These are phyloP conservation scores for Uloborus plumipes DNA, from an alignment of 2,888 invertebrate genomes.

Conservation along the genomic window DNA sequence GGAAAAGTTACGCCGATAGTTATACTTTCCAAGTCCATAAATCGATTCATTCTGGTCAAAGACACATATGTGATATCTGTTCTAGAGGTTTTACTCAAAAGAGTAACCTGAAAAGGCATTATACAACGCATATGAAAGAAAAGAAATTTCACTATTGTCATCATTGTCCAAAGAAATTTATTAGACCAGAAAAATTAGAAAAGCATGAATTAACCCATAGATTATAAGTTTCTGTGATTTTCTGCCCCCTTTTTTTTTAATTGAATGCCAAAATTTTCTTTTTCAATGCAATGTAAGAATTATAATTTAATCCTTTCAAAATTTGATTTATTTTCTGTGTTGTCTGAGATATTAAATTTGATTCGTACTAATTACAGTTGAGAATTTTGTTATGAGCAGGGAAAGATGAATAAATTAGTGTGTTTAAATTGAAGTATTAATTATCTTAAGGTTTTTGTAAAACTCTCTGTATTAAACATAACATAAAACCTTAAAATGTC, in stretches of 20 bases:
- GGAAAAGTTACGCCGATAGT: slow-evolving; percentile 55
- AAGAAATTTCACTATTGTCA: slow-evolving; percentile 49
- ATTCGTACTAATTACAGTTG: too few relatives aligned
- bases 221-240: too few relatives aligned
- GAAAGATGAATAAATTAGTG: too few relatives aligned
- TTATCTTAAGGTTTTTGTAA: too few relatives aligned
- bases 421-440: too few relatives aligned
- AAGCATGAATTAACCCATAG: slow-evolving; percentile 47
- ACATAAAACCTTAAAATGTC: too few relatives aligned
- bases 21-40: slow-evolving; percentile 53
- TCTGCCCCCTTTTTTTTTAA: too few relatives aligned
- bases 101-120: slow-evolving; percentile 47
- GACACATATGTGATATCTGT: slow-evolving; percentile 47
- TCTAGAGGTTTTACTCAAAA: slow-evolving; percentile 53
- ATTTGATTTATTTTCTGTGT: too few relatives aligned
- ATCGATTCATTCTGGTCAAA: slow-evolving; percentile 50
- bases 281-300: neutral
- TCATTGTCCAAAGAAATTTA: slow-evolving; percentile 49
- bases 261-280: neutral
- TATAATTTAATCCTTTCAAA: too few relatives aligned
- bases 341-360: too few relatives aligned
- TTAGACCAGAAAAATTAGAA: slow-evolving; percentile 45
- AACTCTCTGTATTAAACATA: too few relatives aligned
- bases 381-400: too few relatives aligned
- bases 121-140: slow-evolving; percentile 37